phyloP scores from a whole-genome alignment of 1,140 invertebrate species.

The Ceratina australensis region DNA sequence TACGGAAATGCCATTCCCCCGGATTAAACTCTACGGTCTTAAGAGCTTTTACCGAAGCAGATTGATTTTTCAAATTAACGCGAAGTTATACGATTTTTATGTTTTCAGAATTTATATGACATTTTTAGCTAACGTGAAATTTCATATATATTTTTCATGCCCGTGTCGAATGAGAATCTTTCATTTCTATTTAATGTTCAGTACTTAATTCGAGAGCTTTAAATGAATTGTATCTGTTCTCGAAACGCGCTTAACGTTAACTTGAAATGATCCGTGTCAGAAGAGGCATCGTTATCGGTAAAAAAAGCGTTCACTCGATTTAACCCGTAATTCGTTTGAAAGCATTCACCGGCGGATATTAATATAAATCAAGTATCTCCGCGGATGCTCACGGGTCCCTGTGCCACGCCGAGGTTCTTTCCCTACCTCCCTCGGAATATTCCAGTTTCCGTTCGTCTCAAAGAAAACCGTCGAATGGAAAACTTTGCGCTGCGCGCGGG shows the following conservation, averaged over 20 bases:
- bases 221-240: too few relatives aligned
- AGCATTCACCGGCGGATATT: constrained; percentile 1
- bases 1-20: not conserved
- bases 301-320: constrained; percentile 2
- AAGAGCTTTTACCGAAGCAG: not conserved
- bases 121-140: too few relatives aligned
- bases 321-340: not conserved
- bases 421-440: not conserved
- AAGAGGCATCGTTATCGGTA: not conserved
- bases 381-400: not conserved
- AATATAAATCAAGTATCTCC: constrained; percentile 9
- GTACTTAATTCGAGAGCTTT: too few relatives aligned
- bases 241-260: not conserved
- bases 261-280: not conserved
- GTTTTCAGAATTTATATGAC: too few relatives aligned
- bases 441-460: not conserved
- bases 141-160: too few relatives aligned
- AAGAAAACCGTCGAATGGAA: constrained; percentile 4
- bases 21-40: not conserved
- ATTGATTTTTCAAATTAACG: too few relatives aligned
- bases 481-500: not conserved
- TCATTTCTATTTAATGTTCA: too few relatives aligned
- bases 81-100: too few relatives aligned
- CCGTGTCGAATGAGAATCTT: too few relatives aligned
- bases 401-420: not conserved